Evolutionary conservation across 2,113 vertebrate genomes (phyloP), one percentile per base, ranked within the genome.

Genomic region (Nesospiza acunhae): DNA sequence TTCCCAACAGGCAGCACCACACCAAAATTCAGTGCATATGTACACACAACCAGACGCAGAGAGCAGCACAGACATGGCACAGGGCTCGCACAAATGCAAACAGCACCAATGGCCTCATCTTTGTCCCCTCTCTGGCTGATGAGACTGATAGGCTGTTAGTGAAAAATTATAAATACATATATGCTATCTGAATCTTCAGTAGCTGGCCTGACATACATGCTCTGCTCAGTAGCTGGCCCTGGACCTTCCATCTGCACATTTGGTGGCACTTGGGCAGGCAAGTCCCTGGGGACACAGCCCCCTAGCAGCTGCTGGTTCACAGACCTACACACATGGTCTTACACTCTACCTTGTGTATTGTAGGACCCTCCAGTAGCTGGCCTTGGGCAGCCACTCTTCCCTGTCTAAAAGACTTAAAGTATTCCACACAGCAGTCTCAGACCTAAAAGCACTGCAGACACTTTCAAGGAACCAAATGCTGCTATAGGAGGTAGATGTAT

Each of bases 11-110:
- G 27, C 33, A 39, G 4, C 15, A 49, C 27, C 19, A 33, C 8
- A 12, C 19, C 1, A 0, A 55, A 70, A 63, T 53, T 75, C 35
- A 31, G 8, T 26, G 9, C 19, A 58, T 10, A 9, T 2, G 3
- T 9, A 31, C 33, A 13, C 49, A 14, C 0, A 8, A 13, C 8
- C 4, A 8, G 58, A 30, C 21, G 44, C 42, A 27, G 58, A 52
- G 39, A 64, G 24, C 64, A 74, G 69, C 64, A 68, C 35, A 46
- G 47, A n/a, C 7, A 7, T 5, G 41, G 22, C 30, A 73, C 23
- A 50, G 37, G 1, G 3, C 44, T 92, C 27, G 21, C 0, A 3
- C 13, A 47, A 46, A 67, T 6, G 9, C 20, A 46, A 7, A 58
- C 13, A 60, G 23, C 66, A 59, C 7, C 0, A 1, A 17, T 3